A percentile compares a stretch with the other conserved stretches of the same genome.
Evolutionary conservation across 2,888 invertebrate species (phyloP).

Genomic region (Pterostichus niger): DNA sequence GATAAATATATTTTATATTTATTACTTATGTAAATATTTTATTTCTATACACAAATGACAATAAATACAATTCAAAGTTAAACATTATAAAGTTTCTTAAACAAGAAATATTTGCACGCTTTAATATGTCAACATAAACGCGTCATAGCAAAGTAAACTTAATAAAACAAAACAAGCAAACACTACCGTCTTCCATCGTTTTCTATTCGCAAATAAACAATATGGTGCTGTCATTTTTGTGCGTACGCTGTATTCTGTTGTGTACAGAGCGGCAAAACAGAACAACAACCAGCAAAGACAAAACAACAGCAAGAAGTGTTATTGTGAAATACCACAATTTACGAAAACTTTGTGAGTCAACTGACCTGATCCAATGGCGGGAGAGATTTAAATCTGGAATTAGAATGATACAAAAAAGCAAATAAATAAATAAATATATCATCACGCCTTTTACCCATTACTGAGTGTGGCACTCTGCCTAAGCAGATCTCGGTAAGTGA

Average conservation of each 20-base stretch:
- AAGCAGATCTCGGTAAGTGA: too few species aligned
- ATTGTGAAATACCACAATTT: background rate
- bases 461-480: too few species aligned
- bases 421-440: too few species aligned
- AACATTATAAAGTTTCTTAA: slow-evolving; percentile 1
- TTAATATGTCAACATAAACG: slow-evolving; percentile 18
- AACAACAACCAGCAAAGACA: slow-evolving; percentile 1
- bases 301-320: slow-evolving; percentile 21
- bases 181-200: slow-evolving; percentile 45
- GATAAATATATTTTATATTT: too few species aligned
- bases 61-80: background rate
- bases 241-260: slow-evolving; percentile 5
- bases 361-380: background rate
- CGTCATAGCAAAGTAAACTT: slow-evolving; percentile 1
- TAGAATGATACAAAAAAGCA: background rate
- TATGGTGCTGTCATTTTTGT: slow-evolving; percentile 22
- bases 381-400: background rate
- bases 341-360: slow-evolving; percentile 21
- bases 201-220: slow-evolving; percentile 45
- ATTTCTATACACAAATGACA: too few species aligned
- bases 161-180: slow-evolving; percentile 40
- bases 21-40: too few species aligned
- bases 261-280: slow-evolving; percentile 30
- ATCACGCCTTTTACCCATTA: too few species aligned
- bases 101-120: background rate